phyloP scores from a whole-genome alignment of 2,797 vertebrate species.

The Sebastolobus altivelis region DNA sequence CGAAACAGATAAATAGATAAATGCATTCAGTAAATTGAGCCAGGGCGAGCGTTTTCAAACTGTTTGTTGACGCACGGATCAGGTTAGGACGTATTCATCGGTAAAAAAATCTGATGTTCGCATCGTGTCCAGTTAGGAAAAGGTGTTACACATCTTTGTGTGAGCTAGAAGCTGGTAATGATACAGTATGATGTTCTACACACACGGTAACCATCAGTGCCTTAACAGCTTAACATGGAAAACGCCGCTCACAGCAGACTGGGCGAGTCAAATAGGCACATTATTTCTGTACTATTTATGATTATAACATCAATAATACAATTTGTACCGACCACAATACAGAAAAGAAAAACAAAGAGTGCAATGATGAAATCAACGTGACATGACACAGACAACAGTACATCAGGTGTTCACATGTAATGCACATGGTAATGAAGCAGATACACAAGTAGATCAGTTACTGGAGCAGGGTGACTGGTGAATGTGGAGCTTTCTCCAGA shows the following conservation, averaged over 20 bases:
- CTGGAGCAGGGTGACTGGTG: not conserved
- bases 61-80: too few relatives aligned
- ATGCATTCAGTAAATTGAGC: too few relatives aligned
- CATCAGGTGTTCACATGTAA: not conserved
- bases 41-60: too few relatives aligned
- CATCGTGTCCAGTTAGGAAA: too few relatives aligned
- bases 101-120: too few relatives aligned
- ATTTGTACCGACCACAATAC: not conserved
- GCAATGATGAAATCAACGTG: conserved; percentile 22
- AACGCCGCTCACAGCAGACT: conserved; percentile 1
- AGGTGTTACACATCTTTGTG: not conserved
- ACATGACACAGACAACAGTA: conserved; percentile 22
- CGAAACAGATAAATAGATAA: too few relatives aligned
- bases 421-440: conserved; percentile 26
- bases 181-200: conserved; percentile 13
- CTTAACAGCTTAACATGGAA: not conserved
- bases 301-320: conserved; percentile 16
- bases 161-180: conserved; percentile 20
- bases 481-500: not conserved
- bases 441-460: conserved; percentile 12
- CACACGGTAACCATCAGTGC: not conserved
- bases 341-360: conserved; percentile 10
- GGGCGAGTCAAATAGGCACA: conserved; percentile 32
- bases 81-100: too few relatives aligned
- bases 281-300: conserved; percentile 17